Evolutionary conservation across 2,797 vertebrate genomes (phyloP).

Genomic region (Sebastes wilsoni): DNA sequence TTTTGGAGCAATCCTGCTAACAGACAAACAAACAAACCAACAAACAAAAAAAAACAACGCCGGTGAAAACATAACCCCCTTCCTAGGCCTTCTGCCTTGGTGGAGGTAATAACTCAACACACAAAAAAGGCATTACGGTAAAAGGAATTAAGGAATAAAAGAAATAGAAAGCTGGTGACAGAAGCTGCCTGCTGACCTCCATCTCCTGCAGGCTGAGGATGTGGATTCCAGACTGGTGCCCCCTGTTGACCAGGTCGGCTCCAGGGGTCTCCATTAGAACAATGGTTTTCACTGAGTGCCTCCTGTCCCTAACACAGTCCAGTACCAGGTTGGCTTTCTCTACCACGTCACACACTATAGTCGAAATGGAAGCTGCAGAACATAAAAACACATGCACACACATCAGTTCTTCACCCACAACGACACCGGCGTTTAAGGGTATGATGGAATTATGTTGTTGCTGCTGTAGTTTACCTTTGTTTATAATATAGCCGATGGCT

Average conservation of each 20-base stretch:
- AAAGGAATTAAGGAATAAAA: neutral
- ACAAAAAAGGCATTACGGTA: neutral
- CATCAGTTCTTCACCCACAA: neutral
- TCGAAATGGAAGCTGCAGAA: slow-evolving; percentile 70
- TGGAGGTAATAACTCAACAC: no score
- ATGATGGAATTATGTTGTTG: no score
- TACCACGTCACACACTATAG: slow-evolving; percentile 89
- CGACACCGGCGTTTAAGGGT: neutral
- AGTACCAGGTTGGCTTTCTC: slow-evolving; percentile 88
- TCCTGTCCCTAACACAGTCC: slow-evolving; percentile 79
- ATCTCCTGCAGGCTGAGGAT: slow-evolving; percentile 87
- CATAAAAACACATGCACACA: neutral
- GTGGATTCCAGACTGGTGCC: slow-evolving; percentile 85
- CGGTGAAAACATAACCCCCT: no score
- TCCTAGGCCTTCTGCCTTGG: no score
- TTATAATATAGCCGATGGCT: slow-evolving; percentile 88
- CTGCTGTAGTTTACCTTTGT: slow-evolving; percentile 83
- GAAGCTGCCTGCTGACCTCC: slow-evolving; percentile 80
- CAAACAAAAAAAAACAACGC: no score
- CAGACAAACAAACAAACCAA: no score
- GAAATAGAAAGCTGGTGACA: neutral
- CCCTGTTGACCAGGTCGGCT: slow-evolving; percentile 80
- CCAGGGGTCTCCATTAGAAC: slow-evolving; percentile 88
- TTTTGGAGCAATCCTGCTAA: no score
- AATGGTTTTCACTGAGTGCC: slow-evolving; percentile 84